Base-by-base conservation (phyloP, 1,140 invertebrate species). In the Orius laevigatus region DNA sequence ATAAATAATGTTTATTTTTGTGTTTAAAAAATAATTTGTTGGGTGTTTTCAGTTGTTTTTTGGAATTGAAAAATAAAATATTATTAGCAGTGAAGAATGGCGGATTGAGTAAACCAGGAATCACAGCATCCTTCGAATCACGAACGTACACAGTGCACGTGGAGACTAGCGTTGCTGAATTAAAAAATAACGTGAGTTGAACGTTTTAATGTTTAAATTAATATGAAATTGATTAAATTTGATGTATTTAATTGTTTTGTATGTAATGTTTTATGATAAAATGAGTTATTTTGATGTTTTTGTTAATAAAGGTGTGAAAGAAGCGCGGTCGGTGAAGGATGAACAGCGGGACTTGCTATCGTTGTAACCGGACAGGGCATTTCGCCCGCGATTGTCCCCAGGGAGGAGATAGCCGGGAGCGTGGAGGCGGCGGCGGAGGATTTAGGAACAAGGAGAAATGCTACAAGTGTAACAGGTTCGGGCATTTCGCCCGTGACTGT, bases 401-500 rank as follows among this genome's bases (percentile, higher is more conserved):
- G 36, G 57, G 53, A 33, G 59, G 55, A 14, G 53, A 52, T 25
- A 71, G 75, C 35, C 46, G 51, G 32, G 49, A 51, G 4, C 49
- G 56, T 15, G 55, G 65, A 46, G 75, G 74, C 52, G 72, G 75
- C 38, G 69, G 66, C 49, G 64, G 59, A 16, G 61, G 59, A 53
- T 65, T 67, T 46, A 67, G 78, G 55, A 68, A 70, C 34, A 75
- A 78, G 53, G 81, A 84, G 57, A 86, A 86, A 70, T 94, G 90
- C 70, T 93, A 86, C 76, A 93, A 91, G 69, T 96, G 90, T 69
- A 93, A 93, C 68, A 75, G 84, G 65, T 79, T 81, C 61, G 90
- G 89, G 38, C 88, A 93, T 66, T 91, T 91, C 64, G 88, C 88
- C 55, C 77, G 88, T 53, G 85, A 91, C 57, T 93, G 88, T 71